These are phyloP conservation scores for Tapera naevia DNA, from an alignment of 2,797 vertebrate species.

Conservation along the genomic window DNA sequence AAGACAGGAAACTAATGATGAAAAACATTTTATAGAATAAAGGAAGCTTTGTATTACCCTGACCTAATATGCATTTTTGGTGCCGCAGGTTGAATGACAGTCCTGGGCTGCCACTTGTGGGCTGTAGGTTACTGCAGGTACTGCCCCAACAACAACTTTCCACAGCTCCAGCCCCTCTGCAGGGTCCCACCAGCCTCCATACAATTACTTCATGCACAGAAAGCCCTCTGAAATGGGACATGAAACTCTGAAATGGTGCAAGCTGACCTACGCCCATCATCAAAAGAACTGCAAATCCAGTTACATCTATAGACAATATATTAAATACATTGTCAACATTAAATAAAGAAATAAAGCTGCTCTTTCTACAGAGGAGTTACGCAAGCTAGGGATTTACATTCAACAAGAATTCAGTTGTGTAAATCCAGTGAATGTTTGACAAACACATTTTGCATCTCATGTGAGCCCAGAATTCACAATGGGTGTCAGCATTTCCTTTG, in stretches of 20 bases:
- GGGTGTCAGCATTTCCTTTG: neutral
- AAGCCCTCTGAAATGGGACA: neutral
- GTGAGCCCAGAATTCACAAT: neutral
- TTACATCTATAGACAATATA: neutral
- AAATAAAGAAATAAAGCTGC: neutral
- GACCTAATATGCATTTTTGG: neutral
- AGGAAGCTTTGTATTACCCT: slow-evolving; percentile 19
- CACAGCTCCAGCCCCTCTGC: neutral
- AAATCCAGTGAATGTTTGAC: neutral
- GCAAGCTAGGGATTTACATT: neutral
- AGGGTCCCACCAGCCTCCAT: neutral
- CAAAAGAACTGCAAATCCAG: neutral
- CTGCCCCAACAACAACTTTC: accelerated
- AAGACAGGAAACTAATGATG: slow-evolving; percentile 11
- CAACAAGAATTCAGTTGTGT: neutral
- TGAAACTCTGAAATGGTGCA: neutral
- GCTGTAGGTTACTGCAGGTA: neutral
- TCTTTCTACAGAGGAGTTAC: neutral
- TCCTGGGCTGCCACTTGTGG: neutral
- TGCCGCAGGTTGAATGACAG: neutral
- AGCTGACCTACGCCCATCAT: neutral
- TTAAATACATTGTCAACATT: neutral
- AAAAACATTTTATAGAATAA: slow-evolving; percentile 15
- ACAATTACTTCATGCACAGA: accelerated
- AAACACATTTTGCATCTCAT: neutral